phyloP scores from a whole-genome alignment of 53 echinoderm and acorn worm species.

The Holothuria leucospilota region DNA sequence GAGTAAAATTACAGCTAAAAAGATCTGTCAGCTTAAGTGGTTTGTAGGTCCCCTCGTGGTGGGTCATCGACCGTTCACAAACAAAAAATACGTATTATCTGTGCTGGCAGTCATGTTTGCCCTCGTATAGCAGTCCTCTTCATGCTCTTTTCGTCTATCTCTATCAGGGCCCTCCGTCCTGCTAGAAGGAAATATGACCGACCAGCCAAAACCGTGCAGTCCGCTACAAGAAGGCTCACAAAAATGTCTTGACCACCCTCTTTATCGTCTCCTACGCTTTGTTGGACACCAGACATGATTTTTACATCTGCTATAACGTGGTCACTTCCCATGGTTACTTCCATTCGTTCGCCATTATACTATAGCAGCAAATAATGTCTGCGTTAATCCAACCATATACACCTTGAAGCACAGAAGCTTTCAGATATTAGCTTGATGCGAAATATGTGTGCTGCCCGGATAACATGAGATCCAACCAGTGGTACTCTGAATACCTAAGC shows the following conservation, averaged over 20 bases:
- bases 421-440: neutral
- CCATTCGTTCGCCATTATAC: slow-evolving; percentile 7
- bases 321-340: neutral
- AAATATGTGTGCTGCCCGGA: neutral
- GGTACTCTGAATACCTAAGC: no score
- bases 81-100: no score
- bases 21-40: neutral
- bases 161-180: neutral
- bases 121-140: neutral
- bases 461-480: no score
- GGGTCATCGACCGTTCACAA: no score
- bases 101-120: neutral
- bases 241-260: neutral
- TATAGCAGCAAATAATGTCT: neutral
- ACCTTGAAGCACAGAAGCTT: slow-evolving; percentile 22
- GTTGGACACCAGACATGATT: slow-evolving; percentile 23
- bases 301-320: slow-evolving; percentile 13
- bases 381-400: slow-evolving; percentile 30
- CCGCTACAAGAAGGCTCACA: neutral
- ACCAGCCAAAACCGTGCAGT: neutral
- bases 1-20: neutral
- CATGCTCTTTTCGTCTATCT: neutral
- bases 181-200: neutral
- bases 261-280: slow-evolving; percentile 14
- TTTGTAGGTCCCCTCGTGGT: neutral